These are phyloP conservation scores for Thereva nobilitata DNA, from an alignment of 2,888 invertebrate species.

Conservation along the genomic window DNA sequence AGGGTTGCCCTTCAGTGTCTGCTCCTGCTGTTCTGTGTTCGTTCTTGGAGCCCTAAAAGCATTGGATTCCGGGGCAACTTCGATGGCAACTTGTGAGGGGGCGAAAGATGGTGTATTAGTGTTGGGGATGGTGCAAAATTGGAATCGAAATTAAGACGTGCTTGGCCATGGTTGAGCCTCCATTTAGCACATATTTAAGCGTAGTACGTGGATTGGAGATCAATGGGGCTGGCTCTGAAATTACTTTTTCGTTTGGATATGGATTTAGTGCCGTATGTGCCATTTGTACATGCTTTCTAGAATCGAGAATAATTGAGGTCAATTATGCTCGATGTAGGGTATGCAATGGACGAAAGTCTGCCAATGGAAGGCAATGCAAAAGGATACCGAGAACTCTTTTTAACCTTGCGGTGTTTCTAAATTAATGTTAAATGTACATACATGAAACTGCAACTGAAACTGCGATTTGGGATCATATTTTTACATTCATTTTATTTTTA, in stretches of 20 bases:
- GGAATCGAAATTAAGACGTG: constrained; percentile 4
- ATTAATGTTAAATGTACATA: no score
- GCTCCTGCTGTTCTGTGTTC: neutral
- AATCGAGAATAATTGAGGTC: no score
- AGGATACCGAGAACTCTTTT: no score
- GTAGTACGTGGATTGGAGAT: neutral
- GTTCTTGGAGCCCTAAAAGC: neutral
- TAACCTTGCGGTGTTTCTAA: no score
- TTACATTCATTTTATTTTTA: no score
- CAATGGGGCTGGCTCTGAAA: neutral
- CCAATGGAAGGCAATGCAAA: no score
- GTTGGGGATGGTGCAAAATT: neutral
- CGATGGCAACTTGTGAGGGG: neutral
- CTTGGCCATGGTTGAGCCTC: neutral
- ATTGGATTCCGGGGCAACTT: no score
- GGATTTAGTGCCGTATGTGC: neutral
- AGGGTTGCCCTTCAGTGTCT: neutral
- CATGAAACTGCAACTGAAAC: no score
- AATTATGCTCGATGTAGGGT: no score
- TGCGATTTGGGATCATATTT: no score
- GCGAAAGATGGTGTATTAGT: neutral
- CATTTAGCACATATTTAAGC: neutral
- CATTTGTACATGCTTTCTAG: neutral
- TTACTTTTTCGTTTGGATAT: constrained; percentile 1
- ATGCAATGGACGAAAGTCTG: no score